Percentiles rank a stretch among this genome's conserved stretches.
Evolutionary conservation across 2,797 vertebrate species (phyloP).

Genomic region (Thalassophryne amazonica): DNA sequence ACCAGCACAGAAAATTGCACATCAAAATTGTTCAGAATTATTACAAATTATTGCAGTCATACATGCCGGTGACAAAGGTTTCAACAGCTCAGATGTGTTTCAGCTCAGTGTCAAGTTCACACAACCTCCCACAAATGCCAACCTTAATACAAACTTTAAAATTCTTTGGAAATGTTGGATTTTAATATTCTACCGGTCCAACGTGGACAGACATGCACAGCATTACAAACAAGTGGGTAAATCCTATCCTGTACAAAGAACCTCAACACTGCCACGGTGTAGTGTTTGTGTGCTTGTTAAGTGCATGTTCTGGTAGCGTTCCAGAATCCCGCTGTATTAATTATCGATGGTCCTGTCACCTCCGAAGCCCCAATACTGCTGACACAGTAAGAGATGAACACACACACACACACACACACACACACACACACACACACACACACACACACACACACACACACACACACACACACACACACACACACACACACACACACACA

Average conservation of each 20-base stretch:
- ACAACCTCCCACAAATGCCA: too few species aligned
- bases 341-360: constrained; percentile 72
- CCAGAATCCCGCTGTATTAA: constrained; percentile 70
- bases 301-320: constrained; percentile 56
- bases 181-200: not conserved
- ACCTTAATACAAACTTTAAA: too few species aligned
- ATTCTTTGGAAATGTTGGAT: too few species aligned
- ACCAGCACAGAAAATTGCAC: too few species aligned
- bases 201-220: not conserved
- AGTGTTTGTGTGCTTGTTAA: constrained; percentile 23
- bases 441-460: not conserved
- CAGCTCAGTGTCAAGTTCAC: too few species aligned
- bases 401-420: constrained; percentile 10
- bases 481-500: constrained; percentile 12
- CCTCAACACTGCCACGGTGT: constrained; percentile 2
- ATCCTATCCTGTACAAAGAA: constrained; percentile 4
- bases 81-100: too few species aligned
- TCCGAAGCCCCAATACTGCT: constrained; percentile 50
- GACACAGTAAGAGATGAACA: constrained; percentile 41
- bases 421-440: constrained; percentile 10
- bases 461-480: not conserved
- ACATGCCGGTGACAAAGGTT: too few species aligned
- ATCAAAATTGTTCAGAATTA: too few species aligned
- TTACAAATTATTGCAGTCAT: too few species aligned
- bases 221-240: constrained; percentile 12